Base-by-base conservation (phyloP, 2,113 vertebrate genomes). In the Falcunculus frontatus region DNA sequence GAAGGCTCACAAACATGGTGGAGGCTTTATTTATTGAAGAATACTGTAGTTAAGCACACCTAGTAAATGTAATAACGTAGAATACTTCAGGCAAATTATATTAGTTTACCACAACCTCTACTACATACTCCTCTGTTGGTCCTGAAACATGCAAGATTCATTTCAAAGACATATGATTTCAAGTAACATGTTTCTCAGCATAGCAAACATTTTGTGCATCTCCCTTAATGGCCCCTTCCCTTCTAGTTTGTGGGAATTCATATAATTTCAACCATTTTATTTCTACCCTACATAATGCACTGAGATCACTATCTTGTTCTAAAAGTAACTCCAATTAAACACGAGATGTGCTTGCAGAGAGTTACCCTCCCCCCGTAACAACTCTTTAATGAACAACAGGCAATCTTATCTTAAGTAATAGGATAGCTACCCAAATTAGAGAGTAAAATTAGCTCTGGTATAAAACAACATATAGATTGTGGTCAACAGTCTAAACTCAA, bases 401-500 rank as follows among this genome's bases (percentile, higher is more conserved):
- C 84, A 96, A 75, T 92, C 65, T 95, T 91, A 81, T 60, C 53
- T 90, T 92, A 95, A 97, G 95, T 94, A 67, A 75, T 17, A 80
- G 73, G 59, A 67, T 49, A 95, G 67, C 22, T 42, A 79, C 89
- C 96, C 93, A 94, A 97, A 97, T 97, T 91, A 89, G 62, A 92
- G 75, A 68, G 59, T 44, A 87, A 95, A 96, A 95, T 92, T 96
- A 97, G 70, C 75, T 57, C 89, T 91, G 80, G 73, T 93, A 85
- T 77, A 86, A 90, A 86, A 70, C 33, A 69, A 62, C 47, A 83
- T 68, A 49, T 69, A 79, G 37, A 68, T 11, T 39, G 30, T 91
- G 57, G 90, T 88, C 96, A 97, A 95, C 79, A 95, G 42, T n/a
- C 81, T 96, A 96, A 94, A 97, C 90, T 95, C 81, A 93, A 96